phyloP scores from a whole-genome alignment of 2,888 invertebrate species.

The Chirona hameri region DNA sequence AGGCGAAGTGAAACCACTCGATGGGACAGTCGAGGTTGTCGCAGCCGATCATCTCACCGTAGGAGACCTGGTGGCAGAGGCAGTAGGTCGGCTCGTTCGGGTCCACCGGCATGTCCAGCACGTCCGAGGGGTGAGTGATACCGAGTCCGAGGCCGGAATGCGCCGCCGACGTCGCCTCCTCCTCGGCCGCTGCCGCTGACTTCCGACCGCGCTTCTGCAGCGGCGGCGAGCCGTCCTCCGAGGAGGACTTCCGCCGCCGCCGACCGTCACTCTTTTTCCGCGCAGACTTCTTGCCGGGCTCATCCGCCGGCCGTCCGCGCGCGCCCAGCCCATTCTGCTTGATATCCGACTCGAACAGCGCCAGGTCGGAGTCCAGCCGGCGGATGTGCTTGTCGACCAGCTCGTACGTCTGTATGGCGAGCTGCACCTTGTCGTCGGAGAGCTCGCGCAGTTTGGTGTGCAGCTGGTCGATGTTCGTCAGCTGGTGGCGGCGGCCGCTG shows the following conservation, averaged over 20 bases:
- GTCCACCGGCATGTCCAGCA: conserved; percentile 63
- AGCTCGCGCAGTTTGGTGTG: conserved; percentile 58
- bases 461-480: conserved; percentile 61
- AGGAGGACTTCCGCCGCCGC: too few relatives aligned
- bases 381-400: conserved; percentile 95
- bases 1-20: conserved; percentile 96
- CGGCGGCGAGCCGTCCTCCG: not conserved
- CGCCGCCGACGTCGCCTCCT: not conserved
- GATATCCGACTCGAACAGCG: conserved; percentile 92
- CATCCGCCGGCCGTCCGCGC: not conserved
- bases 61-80: conserved; percentile 88
- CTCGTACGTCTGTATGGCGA: conserved; percentile 97
- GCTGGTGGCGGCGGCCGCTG: conserved; percentile 77
- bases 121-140: conserved; percentile 73
- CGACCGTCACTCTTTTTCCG: conserved; percentile 13
- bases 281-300: conserved; percentile 3
- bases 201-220: not conserved
- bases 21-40: conserved; percentile 81
- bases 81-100: conserved; percentile 99
- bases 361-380: conserved; percentile 90
- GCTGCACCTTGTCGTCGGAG: conserved; percentile 94
- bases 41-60: conserved; percentile 96
- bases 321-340: conserved; percentile 84
- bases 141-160: not conserved
- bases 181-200: not conserved